Conservation (phyloP, 2,113 vertebrate genomes). For the Actenoides lindsayi region DNA sequence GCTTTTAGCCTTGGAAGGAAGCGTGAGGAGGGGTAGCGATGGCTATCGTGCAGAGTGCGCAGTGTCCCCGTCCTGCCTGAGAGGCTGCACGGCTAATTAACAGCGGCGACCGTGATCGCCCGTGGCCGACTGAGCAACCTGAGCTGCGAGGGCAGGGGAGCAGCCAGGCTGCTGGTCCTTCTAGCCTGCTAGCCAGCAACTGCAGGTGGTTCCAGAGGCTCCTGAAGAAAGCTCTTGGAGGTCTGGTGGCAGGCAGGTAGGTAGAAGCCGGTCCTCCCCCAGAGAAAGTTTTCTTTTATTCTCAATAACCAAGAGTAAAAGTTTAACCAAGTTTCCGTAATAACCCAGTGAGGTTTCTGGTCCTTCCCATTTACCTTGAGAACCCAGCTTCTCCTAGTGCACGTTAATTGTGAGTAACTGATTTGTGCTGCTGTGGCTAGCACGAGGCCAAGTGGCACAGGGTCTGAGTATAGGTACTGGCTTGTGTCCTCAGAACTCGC, state of each 20-base stretch:
- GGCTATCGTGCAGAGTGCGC: rapidly evolving
- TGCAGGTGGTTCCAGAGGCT: not conserved
- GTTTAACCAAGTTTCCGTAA: too few species aligned
- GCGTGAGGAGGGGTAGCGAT: not conserved
- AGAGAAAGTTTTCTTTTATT: not conserved
- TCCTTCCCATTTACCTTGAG: not conserved
- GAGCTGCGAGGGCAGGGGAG: not conserved
- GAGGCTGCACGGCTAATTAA: too few species aligned
- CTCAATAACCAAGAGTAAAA: not conserved
- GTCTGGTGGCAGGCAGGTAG: not conserved
- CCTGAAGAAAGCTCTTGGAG: not conserved
- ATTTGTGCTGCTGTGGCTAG: not conserved
- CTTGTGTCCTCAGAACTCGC: not conserved
- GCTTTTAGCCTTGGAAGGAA: not conserved
- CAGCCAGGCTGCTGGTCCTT: not conserved
- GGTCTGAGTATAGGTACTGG: not conserved
- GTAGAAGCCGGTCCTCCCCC: not conserved
- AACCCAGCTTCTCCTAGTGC: not conserved
- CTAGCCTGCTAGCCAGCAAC: not conserved
- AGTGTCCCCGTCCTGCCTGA: not conserved
- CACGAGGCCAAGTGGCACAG: not conserved
- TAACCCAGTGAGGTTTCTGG: not conserved
- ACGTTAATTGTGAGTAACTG: not conserved
- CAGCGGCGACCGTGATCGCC: rapidly evolving
- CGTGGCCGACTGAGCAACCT: rapidly evolving